phyloP scores from a whole-genome alignment of 30 jellyfish, hydroid and myxozoan species.

The Haliclystus octoradiatus region DNA sequence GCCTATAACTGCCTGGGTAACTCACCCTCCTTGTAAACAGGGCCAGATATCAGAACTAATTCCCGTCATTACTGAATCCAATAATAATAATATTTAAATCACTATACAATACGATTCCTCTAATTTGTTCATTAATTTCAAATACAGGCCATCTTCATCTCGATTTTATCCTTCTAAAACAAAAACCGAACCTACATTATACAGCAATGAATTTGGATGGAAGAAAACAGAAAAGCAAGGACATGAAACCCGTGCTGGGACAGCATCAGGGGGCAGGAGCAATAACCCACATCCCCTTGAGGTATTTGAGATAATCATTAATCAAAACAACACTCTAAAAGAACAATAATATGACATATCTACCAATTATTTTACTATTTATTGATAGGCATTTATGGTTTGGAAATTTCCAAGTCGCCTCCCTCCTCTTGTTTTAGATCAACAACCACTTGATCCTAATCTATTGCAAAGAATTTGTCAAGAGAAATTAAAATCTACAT shows the following conservation, averaged over 20 bases:
- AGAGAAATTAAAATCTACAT: slow-evolving; percentile 32
- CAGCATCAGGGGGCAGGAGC: slow-evolving; percentile 24
- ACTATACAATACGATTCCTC: not conserved
- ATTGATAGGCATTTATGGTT: slow-evolving; percentile 25
- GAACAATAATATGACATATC: not conserved
- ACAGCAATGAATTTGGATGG: slow-evolving; percentile 33
- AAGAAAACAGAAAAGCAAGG: not conserved
- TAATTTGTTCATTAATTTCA: not conserved
- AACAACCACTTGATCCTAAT: slow-evolving; percentile 19
- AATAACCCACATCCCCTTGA: slow-evolving; percentile 61
- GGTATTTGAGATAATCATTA: slow-evolving; percentile 3
- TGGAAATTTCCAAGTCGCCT: slow-evolving; percentile 52
- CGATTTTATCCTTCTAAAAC: slow-evolving; percentile 23
- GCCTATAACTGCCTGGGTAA: too few species aligned
- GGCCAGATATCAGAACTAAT: too few species aligned
- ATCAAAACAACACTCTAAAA: too few species aligned
- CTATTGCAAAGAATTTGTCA: slow-evolving; percentile 19
- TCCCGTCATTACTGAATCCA: too few species aligned
- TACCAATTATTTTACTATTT: not conserved
- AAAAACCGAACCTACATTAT: slow-evolving; percentile 4
- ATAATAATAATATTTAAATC: not conserved
- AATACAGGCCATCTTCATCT: slow-evolving; percentile 40
- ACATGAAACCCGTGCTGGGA: slow-evolving; percentile 22
- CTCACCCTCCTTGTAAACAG: too few species aligned
- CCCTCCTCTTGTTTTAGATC: slow-evolving; percentile 27